Evolutionary conservation across 2,113 vertebrate genomes (phyloP).

Genomic region (Urocynchramus pylzowi): DNA sequence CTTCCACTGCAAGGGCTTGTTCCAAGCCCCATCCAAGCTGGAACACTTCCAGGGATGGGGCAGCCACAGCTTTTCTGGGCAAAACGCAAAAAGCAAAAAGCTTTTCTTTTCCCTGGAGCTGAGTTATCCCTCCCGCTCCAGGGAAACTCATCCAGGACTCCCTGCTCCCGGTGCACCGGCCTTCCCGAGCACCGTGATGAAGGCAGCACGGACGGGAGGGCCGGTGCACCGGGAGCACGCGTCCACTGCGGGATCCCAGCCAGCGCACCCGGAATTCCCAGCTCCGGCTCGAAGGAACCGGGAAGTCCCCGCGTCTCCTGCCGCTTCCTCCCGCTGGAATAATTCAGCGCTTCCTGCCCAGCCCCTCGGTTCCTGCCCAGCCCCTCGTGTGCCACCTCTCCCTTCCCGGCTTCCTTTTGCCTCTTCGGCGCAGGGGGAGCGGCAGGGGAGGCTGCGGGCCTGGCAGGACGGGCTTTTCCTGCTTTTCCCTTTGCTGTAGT

Average conservation of each 20-base stretch:
- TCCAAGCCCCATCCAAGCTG: neutral
- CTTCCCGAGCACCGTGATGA: neutral
- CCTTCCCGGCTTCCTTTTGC: neutral
- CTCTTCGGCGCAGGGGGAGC: neutral
- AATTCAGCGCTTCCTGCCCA: neutral
- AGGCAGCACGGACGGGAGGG: neutral
- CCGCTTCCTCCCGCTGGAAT: neutral
- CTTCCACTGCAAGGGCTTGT: neutral
- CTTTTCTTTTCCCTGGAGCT: too few relatives aligned
- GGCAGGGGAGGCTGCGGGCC: neutral
- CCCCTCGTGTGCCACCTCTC: neutral
- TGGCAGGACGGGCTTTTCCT: conserved; percentile 41
- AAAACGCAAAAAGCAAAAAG: too few relatives aligned
- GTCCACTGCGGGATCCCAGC: neutral
- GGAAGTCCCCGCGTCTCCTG: neutral
- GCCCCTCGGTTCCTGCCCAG: neutral
- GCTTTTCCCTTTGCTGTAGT: neutral
- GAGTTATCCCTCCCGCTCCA: neutral
- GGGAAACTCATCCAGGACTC: neutral
- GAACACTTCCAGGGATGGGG: neutral
- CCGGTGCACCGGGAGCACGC: fast-evolving
- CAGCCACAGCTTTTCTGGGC: neutral
- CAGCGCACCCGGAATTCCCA: neutral
- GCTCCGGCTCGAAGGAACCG: neutral
- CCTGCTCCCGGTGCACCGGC: fast-evolving